Base-by-base conservation (phyloP, 2,888 invertebrate species). In the Lagria hirta region DNA sequence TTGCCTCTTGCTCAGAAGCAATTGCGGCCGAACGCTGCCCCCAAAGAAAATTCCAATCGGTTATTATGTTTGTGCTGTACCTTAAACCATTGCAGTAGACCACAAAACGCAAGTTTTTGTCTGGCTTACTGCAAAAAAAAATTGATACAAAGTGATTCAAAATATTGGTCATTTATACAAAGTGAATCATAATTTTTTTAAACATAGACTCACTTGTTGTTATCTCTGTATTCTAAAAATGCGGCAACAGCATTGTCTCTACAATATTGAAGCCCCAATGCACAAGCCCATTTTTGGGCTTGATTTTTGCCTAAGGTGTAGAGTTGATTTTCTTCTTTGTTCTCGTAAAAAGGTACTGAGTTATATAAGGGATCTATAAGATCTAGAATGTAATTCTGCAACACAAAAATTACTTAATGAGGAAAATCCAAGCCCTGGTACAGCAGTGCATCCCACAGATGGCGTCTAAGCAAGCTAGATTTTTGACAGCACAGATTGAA, bases 51-150 rank as follows among this genome's bases (percentile, higher is more conserved):
- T 80, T 58, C 78, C 86, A 92, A 47, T 86, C 82, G 0, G 64
- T 63, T 4, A n/a, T 18, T 2, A 32, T 20, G 14, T 53, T 38
- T 0, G 70, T 72, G 0, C 86, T 87, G 14, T 79, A 66, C 5
- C 81, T 78, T 4, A 92, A 73, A 1, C 78, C 88, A 14, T 80
- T 80, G 63, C 91, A 91, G 70, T 89, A 91, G 0, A 90, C 84
- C 35, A 81, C 78, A 15, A 76, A 70, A 30, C 86, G 82, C 32
- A 82, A 75, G 58, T 90, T 85, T 6, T 77, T 77, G 8, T 79
- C 73, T 34, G 83, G 74, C 13, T 81, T 77, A 7, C 29, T 38
- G 60, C 7, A 26, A 8, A 32, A 41, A 22, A 4, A n/a, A 20
- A 20, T 18, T n/a, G 15, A 10, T 20, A 26, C 8, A 11, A 3